Conservation (phyloP, 2,888 invertebrate genomes). For the Coecobrya sp. region DNA sequence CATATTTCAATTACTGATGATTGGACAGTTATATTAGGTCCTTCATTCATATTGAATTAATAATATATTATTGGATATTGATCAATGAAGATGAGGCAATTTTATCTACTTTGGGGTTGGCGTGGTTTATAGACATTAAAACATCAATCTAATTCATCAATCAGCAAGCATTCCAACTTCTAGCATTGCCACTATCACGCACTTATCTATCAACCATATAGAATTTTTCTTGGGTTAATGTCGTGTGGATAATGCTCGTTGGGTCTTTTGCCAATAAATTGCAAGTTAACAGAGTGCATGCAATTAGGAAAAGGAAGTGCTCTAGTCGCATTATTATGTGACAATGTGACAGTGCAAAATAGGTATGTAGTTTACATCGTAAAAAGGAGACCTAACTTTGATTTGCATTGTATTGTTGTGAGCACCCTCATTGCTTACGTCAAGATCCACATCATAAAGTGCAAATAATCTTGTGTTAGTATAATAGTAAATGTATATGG, state of each 20-base stretch:
- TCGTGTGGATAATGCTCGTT: not conserved
- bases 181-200: not conserved
- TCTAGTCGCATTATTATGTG: constrained; percentile 67
- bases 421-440: not conserved
- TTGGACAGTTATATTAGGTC: not conserved
- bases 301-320: constrained; percentile 81
- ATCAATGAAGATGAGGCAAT: constrained; percentile 36
- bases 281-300: constrained; percentile 32
- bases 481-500: not conserved
- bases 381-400: constrained; percentile 6
- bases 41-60: constrained; percentile 13
- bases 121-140: not conserved
- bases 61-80: constrained; percentile 2
- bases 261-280: constrained; percentile 66
- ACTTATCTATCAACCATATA: not conserved
- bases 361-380: constrained; percentile 31
- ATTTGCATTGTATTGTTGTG: not conserved
- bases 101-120: constrained; percentile 5
- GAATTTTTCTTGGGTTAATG: constrained; percentile 3
- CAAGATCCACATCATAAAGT: constrained; percentile 43
- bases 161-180: not conserved
- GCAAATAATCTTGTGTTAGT: constrained; percentile 6
- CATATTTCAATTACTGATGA: not conserved
- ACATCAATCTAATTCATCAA: not conserved
- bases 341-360: constrained; percentile 32